Conservation (phyloP, 2,797 vertebrate species). For the Karalla daura region DNA sequence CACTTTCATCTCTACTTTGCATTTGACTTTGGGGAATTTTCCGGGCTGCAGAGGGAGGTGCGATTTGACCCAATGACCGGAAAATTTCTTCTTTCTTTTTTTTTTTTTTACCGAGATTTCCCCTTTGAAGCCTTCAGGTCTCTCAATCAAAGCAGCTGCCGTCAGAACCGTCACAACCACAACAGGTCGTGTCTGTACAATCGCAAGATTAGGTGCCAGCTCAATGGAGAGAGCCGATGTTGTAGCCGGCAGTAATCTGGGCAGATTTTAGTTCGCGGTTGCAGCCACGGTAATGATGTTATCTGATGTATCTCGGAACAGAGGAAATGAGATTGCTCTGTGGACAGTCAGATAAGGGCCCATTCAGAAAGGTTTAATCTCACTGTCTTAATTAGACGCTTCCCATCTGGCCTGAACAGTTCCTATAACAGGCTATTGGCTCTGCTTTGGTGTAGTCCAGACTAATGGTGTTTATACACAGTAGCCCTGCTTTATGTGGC, state of each 20-base stretch:
- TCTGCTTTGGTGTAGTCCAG: not conserved
- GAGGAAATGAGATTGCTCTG: slow-evolving; percentile 52
- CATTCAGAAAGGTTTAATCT: slow-evolving; percentile 34
- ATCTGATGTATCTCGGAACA: slow-evolving; percentile 38
- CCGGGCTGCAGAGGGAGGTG: not conserved
- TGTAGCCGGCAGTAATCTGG: slow-evolving; percentile 11
- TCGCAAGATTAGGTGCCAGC: slow-evolving; percentile 19
- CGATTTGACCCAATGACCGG: not conserved
- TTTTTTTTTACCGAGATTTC: not conserved
- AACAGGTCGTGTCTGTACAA: slow-evolving; percentile 22
- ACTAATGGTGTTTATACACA: not conserved
- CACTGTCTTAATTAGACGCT: slow-evolving; percentile 12
- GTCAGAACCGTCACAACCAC: slow-evolving; percentile 27
- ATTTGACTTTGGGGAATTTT: not conserved
- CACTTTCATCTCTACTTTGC: not conserved
- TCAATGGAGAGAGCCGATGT: not conserved
- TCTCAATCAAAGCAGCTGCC: slow-evolving; percentile 25
- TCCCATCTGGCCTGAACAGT: not conserved
- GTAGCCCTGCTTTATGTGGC: not conserved
- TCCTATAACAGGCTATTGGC: not conserved
- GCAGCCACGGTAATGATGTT: slow-evolving; percentile 22
- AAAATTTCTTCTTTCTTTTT: no score
- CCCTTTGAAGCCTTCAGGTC: slow-evolving; percentile 23
- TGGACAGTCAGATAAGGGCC: slow-evolving; percentile 28
- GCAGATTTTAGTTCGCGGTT: slow-evolving; percentile 36